Evolutionary conservation across 1,140 invertebrate species (phyloP), one percentile per base, ranked within the genome.

Genomic region (Drosophila saltans): DNA sequence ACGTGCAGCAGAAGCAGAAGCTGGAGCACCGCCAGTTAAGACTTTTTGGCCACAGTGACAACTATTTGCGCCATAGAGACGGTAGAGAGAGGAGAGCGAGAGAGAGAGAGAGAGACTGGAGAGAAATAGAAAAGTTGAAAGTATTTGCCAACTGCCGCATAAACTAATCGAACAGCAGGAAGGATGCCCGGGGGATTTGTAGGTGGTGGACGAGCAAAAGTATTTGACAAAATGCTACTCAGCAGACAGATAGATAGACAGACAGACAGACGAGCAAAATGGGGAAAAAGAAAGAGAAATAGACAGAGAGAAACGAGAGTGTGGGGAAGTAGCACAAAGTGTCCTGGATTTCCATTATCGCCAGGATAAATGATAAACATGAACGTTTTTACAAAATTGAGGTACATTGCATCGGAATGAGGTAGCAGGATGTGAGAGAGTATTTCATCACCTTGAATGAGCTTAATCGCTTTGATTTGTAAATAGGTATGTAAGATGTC

Each of bases 331-430:
- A 56, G 65, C 56, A 56, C 48, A 56, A 61, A 65, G 60, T 43
- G 41, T 59, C 3, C 30, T 66, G 76, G 68, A 68, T 79, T 79
- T 79, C 76, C 73, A 72, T 79, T 79, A 76, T 65, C 76, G 65
- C 62, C 75, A 73, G 83, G 80, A 88, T 80, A 88, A 88, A 88
- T 83, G 83, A 88, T 83, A 80, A 66, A 67, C 80, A 88, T 78
- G 83, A 80, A 82, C 83, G 81, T 64, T 65, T 36, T 41, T 33
- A 30, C 71, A 52, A 65, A 81, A 72, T 74, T 72, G 68, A 58
- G 26, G 79, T 65, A 76, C 77, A 85, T 84, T 80, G 81, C 80
- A 67, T 61, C 43, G 43, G 28, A 59, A 41, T 33, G 10, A 24
- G 21, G 39, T 26, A 4, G 55, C 24, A 40, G 9, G 36, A n/a